Conservation (phyloP, 1,140 invertebrate genomes). For the Drosophila sucinea region DNA sequence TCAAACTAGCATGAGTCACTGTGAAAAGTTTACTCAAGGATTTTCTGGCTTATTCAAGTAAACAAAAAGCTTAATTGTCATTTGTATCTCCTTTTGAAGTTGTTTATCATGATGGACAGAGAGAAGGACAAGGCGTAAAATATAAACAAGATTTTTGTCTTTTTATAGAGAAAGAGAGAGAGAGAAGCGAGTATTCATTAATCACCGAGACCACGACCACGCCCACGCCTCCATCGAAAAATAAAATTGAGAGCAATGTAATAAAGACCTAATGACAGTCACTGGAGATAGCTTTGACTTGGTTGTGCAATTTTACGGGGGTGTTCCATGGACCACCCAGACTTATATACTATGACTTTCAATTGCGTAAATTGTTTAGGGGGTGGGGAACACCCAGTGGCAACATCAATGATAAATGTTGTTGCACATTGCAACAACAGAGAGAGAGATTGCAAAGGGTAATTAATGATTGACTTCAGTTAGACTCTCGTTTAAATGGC, state of each 20-base stretch:
- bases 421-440: constrained; percentile 44
- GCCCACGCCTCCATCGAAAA: constrained; percentile 1
- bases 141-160: constrained; percentile 45
- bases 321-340: constrained; percentile 52
- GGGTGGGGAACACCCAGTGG: constrained; percentile 32
- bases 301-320: constrained; percentile 8
- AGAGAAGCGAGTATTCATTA: constrained; percentile 47
- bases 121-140: constrained; percentile 35
- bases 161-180: constrained; percentile 7
- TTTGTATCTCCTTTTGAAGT: constrained; percentile 2
- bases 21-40: constrained; percentile 40
- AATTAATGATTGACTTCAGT: constrained; percentile 49
- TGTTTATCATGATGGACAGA: constrained; percentile 27
- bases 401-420: constrained; percentile 69
- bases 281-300: constrained; percentile 43
- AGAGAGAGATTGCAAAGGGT: constrained; percentile 44
- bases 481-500: background rate
- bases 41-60: constrained; percentile 32
- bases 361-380: constrained; percentile 63
- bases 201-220: constrained; percentile 50
- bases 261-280: constrained; percentile 50
- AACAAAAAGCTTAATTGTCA: constrained; percentile 9
- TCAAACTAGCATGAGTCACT: constrained; percentile 33
- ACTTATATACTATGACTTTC: constrained; percentile 54
- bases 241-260: constrained; percentile 45